Base-by-base conservation (phyloP, 2,888 invertebrate species). In the Eupithecia insigniata region DNA sequence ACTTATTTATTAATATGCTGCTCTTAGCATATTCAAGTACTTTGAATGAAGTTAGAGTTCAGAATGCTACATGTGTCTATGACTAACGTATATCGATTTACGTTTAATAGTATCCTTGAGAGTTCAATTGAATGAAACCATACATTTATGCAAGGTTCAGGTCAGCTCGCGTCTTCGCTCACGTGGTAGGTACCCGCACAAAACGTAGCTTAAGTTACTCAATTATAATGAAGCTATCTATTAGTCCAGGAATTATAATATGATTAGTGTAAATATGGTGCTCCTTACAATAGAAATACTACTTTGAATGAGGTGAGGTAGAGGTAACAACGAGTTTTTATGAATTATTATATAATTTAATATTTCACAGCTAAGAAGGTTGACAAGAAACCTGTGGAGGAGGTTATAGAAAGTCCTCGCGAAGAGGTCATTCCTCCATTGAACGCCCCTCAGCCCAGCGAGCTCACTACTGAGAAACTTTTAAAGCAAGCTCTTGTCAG, bases 401-500 rank as follows among this genome's bases (percentile, higher is more conserved):
- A 88, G 36, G 78, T 76, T 1, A 74, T 74, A 0, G 84, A 86
- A n/a, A 72, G 70, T 0, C 76, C 76, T 0, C 85, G 83, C 0
- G 92, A 92, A 67, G 92, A 92, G 77, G 84, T 90, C 36, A 89
- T 93, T 3, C 90, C 90, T 0, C 92, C 93, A 0, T 79, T 92
- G 77, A 92, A 92, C 78, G 84, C 85, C 26, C 92, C 92, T 30
- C 93, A 92, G 82, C 92, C 93, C 5, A 91, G 87, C 76, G 92
- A 92, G 80, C 85, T 94, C 43, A 94, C 93, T 61, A 94, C 92
- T 0, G 92, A 93, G 66, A 94, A 92, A 79, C 82, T 93, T 70
- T 82, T 94, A 77, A 88, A 89, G 81, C 92, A 93, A 70, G 92
- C 91, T 2, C 78, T 91, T 28, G 85, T 82, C 2, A 80, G 82